These are phyloP conservation scores for Rhinichthys osculus DNA, from an alignment of 2,797 vertebrate genomes.

Conservation along the genomic window DNA sequence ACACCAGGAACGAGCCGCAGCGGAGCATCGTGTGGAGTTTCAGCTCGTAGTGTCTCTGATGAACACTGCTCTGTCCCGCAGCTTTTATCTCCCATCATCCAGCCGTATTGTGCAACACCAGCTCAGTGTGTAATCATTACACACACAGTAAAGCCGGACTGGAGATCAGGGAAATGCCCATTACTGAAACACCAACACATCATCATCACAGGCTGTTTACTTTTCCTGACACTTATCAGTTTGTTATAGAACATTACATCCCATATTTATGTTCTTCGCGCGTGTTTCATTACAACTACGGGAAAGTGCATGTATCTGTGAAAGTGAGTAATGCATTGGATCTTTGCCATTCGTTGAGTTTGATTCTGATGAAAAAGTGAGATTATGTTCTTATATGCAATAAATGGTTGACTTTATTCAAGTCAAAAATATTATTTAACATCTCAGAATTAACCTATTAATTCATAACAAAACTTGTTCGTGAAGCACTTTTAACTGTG, in stretches of 20 bases:
- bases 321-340: not conserved
- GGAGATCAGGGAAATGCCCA: slow-evolving; percentile 34
- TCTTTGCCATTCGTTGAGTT: not conserved
- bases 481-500: not conserved
- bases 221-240: slow-evolving; percentile 3
- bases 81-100: not conserved
- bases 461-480: not conserved
- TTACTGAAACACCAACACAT: not conserved
- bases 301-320: not conserved
- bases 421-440: not conserved
- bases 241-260: not conserved
- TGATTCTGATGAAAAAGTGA: not conserved
- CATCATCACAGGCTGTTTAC: not conserved
- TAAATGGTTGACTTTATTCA: not conserved
- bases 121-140: slow-evolving; percentile 16
- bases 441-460: not conserved
- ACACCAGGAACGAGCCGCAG: not conserved
- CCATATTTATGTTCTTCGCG: not conserved
- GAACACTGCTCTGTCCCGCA: not conserved
- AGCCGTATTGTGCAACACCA: slow-evolving; percentile 14
- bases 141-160: not conserved
- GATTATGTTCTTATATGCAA: not conserved
- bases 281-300: not conserved
- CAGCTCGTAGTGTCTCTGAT: not conserved
- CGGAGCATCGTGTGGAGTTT: not conserved